Evolutionary conservation across 2,113 vertebrate genomes (phyloP).

Genomic region (Pleuronectes platessa): DNA sequence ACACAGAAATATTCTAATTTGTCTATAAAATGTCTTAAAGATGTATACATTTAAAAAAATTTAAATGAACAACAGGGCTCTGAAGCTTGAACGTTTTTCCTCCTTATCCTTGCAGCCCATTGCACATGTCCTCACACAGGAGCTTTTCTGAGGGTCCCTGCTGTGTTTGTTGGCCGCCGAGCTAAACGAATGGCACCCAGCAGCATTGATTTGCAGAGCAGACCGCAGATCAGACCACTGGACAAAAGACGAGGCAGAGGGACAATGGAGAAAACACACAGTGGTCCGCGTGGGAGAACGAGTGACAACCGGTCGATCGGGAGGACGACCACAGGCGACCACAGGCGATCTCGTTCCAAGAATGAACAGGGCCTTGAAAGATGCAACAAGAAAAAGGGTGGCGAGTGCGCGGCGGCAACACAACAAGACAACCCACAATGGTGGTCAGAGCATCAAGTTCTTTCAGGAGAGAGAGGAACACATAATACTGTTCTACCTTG

Average conservation of each 20-base stretch:
- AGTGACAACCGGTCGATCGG: constrained; percentile 65
- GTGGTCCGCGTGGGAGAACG: constrained; percentile 43
- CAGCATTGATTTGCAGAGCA: constrained; percentile 66
- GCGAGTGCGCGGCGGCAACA: background rate
- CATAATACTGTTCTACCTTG: constrained; percentile 23
- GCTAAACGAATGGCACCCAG: constrained; percentile 49
- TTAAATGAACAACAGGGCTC: background rate
- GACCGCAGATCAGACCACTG: constrained; percentile 68
- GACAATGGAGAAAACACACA: constrained; percentile 52
- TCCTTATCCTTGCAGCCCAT: constrained; percentile 9
- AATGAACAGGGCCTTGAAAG: constrained; percentile 16
- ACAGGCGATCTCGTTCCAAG: constrained; percentile 34
- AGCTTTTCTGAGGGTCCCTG: constrained; percentile 48
- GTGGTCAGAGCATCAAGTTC: constrained; percentile 3
- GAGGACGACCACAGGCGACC: constrained; percentile 47
- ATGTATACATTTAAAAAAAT: background rate
- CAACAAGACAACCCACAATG: constrained; percentile 2
- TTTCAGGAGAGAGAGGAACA: constrained; percentile 27
- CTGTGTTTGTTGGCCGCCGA: constrained; percentile 52
- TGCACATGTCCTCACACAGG: constrained; percentile 49
- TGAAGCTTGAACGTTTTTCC: constrained; percentile 15
- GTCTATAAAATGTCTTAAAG: constrained; percentile 25
- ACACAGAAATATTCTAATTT: constrained; percentile 24
- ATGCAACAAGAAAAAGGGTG: constrained; percentile 3
- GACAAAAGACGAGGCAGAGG: constrained; percentile 52